Conservation (phyloP, 2,888 invertebrate genomes). For the Phaonia tiefii region DNA sequence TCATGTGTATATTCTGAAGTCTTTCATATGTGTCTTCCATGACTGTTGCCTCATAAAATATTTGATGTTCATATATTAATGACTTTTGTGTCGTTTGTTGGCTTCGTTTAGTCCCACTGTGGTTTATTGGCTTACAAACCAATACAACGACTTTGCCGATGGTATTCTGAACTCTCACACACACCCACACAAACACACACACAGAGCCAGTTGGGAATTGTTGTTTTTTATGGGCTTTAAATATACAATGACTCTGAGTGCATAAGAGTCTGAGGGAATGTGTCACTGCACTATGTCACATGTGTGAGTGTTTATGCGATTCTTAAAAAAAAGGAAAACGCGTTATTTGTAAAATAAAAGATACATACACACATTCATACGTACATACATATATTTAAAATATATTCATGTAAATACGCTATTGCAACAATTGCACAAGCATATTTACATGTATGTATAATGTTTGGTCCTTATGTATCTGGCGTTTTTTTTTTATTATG, state of each 20-base stretch:
- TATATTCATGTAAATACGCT: too few relatives aligned
- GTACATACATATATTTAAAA: conserved; percentile 8
- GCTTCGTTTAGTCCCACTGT: too few relatives aligned
- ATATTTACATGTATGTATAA: background rate
- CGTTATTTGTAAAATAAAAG: too few relatives aligned
- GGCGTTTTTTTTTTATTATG: background rate
- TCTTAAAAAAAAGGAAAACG: background rate
- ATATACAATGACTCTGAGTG: conserved; percentile 8
- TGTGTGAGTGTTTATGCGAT: background rate
- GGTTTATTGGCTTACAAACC: conserved; percentile 9
- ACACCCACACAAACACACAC: conserved; percentile 10
- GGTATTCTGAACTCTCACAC: background rate
- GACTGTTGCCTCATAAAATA: too few relatives aligned
- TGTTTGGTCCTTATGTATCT: background rate
- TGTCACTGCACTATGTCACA: background rate
- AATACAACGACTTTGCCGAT: background rate
- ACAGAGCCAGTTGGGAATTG: conserved; percentile 7
- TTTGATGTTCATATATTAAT: too few relatives aligned
- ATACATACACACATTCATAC: conserved; percentile 27
- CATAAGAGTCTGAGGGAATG: conserved; percentile 5
- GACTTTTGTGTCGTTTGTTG: too few relatives aligned
- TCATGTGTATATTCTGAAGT: too few relatives aligned
- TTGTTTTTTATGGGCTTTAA: conserved; percentile 22
- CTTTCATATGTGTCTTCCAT: too few relatives aligned
- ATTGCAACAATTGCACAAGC: background rate